A percentile compares a stretch with the other conserved stretches of the same genome.
Conservation (phyloP, 1,140 invertebrate species). For the Mactra quadrangularis region DNA sequence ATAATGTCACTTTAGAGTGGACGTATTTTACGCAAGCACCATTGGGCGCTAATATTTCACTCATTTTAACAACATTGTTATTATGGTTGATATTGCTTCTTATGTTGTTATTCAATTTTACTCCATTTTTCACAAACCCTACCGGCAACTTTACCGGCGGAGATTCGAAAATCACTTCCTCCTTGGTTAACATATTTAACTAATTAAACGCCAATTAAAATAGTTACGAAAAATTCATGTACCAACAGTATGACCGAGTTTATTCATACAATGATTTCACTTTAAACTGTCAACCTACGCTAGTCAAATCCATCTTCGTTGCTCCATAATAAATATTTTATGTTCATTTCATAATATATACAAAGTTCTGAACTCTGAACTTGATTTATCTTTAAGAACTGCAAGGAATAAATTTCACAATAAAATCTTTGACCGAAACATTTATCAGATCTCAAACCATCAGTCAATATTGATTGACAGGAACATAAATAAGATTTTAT, state of each 20-base stretch:
- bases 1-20: slow-evolving; percentile 80
- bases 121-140: slow-evolving; percentile 43
- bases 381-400: no score
- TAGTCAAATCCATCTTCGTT: no score
- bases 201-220: slow-evolving; percentile 11
- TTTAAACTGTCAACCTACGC: not conserved
- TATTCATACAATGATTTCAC: not conserved
- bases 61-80: slow-evolving; percentile 44
- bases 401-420: no score
- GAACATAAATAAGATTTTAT: no score
- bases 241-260: not conserved
- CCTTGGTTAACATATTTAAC: slow-evolving; percentile 25
- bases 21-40: slow-evolving; percentile 66
- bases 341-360: no score
- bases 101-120: slow-evolving; percentile 43
- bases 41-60: not conserved
- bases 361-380: no score
- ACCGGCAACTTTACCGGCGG: slow-evolving; percentile 50
- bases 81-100: slow-evolving; percentile 33
- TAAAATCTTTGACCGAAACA: no score
- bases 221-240: not conserved
- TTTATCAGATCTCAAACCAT: no score
- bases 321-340: no score
- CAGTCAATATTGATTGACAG: no score
- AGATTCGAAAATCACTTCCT: slow-evolving; percentile 58